Conservation (phyloP, 2,888 invertebrate species). For the Acleris cristana region DNA sequence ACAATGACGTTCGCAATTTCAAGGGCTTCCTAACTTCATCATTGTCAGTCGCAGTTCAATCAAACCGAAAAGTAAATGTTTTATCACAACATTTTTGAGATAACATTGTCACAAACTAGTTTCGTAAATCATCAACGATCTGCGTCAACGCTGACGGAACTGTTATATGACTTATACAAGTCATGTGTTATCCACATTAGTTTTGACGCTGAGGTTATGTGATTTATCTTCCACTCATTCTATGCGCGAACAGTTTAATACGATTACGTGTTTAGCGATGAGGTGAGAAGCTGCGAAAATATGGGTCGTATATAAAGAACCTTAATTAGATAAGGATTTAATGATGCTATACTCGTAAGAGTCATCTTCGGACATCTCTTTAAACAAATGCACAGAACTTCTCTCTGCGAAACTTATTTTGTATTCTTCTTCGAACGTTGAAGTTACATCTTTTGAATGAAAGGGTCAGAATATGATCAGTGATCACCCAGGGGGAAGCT, state of each 20-base stretch:
- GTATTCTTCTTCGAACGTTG: no score
- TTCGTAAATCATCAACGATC: constrained; percentile 24
- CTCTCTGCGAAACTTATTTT: no score
- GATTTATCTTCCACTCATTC: constrained; percentile 18
- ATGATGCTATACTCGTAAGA: no score
- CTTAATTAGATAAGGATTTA: background rate
- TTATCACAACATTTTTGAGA: constrained; percentile 12
- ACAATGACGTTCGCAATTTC: no score
- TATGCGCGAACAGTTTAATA: background rate
- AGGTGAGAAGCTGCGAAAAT: background rate
- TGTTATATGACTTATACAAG: constrained; percentile 40
- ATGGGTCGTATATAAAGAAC: background rate
- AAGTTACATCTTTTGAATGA: no score
- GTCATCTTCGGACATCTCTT: no score
- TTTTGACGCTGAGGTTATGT: constrained; percentile 8
- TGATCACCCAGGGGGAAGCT: no score
- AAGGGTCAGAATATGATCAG: no score
- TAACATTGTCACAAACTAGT: constrained; percentile 2
- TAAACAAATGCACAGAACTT: no score
- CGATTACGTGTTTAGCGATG: background rate
- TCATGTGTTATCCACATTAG: background rate
- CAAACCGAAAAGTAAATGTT: constrained; percentile 7
- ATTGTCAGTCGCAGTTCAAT: background rate
- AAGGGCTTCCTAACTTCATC: background rate
- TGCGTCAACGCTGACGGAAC: constrained; percentile 46